Conservation (phyloP, 2,797 vertebrate genomes). For the Gallinago stenura region DNA sequence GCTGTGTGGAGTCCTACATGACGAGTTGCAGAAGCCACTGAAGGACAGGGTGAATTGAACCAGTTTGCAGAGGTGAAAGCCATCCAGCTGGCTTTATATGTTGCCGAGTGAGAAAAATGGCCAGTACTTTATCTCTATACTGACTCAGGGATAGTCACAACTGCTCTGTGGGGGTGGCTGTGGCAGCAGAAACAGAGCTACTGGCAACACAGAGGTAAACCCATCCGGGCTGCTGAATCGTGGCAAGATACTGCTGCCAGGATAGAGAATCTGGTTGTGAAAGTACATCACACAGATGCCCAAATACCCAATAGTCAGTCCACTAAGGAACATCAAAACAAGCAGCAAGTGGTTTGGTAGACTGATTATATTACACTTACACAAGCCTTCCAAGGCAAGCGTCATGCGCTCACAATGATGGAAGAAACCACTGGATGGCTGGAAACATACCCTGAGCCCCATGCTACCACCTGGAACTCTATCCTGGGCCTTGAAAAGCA, state of each 20-base stretch:
- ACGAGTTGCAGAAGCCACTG: not conserved
- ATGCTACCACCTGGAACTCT: not conserved
- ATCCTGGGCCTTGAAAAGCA: not conserved
- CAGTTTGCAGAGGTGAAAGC: not conserved
- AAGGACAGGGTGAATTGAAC: not conserved
- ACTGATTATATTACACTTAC: not conserved
- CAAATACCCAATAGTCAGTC: not conserved
- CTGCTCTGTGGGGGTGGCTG: not conserved
- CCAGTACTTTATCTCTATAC: not conserved
- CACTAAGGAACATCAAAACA: not conserved
- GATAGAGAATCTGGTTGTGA: not conserved
- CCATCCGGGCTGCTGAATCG: not conserved
- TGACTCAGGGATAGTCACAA: not conserved
- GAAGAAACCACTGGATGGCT: not conserved
- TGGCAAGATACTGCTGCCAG: not conserved
- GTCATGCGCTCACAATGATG: not conserved
- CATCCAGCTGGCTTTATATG: not conserved
- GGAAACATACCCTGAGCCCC: not conserved
- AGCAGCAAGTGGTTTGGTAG: not conserved
- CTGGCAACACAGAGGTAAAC: not conserved
- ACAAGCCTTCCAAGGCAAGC: not conserved
- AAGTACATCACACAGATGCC: not conserved
- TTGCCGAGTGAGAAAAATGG: not conserved
- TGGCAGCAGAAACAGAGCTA: not conserved
- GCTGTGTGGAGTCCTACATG: not conserved